Base-by-base conservation (phyloP, 2,888 invertebrate species). In the Notocelia uddmanniana region DNA sequence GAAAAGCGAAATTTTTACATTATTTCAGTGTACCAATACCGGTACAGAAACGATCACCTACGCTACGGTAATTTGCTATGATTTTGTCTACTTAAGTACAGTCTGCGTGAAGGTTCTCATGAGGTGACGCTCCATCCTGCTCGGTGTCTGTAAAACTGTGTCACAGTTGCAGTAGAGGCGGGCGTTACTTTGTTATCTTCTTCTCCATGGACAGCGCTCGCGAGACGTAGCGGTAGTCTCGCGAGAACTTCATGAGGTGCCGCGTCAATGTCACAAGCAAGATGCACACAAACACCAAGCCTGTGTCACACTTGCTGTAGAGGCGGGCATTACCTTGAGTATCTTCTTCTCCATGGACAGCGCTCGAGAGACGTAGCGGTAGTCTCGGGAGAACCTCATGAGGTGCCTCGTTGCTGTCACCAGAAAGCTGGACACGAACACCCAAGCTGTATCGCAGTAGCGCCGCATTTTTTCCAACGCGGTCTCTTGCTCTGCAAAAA, bases 191-290 rank as follows among this genome's bases (percentile, higher is more conserved):
- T 99, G 1, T n/a, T n/a, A 99, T 91, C 69, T 95, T 91, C 87
- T 99, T 99, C 85, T 99, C 99, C 74, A 96, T 95, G 0, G 97
- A 96, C 68, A 99, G 94, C 34, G 98, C 97, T 78, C 96, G 96
- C 31, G 98, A 97, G 0, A 99, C 98, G 86, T 98, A 98, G 83
- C 99, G 95, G 90, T 99, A 99, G 89, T 99, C 99, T 68, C 97
- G 95, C 0, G 99, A 99, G 81, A 97, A 96, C 80, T 95, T 95
- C 93, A 99, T 98, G 71, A 99, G 93, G 79, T 97, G 95, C 68
- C 95, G 95, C 2, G 98, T 98, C 67, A 97, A 83, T 23, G 98
- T 97, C 67, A 98, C 96, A 87, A 99, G 95, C 8, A 95, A 85
- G 80, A 98, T 97, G 76, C 96, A 96, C 68, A 98, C 86, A 80